Percentiles rank a stretch among this genome's conserved stretches.
Conservation (phyloP, 1,140 invertebrate genomes). For the Caerostris extrusa region DNA sequence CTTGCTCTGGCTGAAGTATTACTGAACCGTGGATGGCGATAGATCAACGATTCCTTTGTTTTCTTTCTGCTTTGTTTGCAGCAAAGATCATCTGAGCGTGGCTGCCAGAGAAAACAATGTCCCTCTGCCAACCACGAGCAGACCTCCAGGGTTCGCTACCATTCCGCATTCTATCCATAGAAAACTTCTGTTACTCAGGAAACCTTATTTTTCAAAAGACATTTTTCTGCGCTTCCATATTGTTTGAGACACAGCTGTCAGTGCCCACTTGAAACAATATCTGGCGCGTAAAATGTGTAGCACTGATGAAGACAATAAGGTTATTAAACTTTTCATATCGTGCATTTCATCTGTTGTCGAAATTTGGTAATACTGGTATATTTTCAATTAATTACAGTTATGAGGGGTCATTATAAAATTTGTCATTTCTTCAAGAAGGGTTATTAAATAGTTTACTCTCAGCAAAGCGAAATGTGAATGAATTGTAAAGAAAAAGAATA, state of each 20-base stretch:
- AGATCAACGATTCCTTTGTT: slow-evolving; percentile 54
- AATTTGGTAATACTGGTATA: too few relatives aligned
- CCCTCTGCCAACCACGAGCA: neutral
- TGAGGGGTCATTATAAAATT: too few relatives aligned
- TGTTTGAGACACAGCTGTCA: neutral
- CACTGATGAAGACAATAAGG: too few relatives aligned
- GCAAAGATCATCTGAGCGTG: slow-evolving; percentile 55
- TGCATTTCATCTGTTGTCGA: too few relatives aligned
- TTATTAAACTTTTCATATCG: too few relatives aligned
- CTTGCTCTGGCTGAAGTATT: neutral
- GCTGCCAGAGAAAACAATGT: neutral
- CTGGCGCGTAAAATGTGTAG: neutral
- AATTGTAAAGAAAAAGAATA: too few relatives aligned
- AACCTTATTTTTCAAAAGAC: neutral
- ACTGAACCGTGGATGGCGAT: slow-evolving; percentile 19
- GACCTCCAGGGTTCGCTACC: neutral
- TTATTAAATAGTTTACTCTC: too few relatives aligned
- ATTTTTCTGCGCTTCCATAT: neutral
- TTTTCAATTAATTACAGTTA: too few relatives aligned
- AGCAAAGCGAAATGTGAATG: too few relatives aligned
- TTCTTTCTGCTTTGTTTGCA: slow-evolving; percentile 33
- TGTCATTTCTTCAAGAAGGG: too few relatives aligned
- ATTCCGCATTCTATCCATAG: neutral
- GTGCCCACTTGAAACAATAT: neutral
- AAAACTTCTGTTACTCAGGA: neutral